Evolutionary conservation across 2,888 invertebrate species (phyloP), one percentile per base, ranked within the genome.

Genomic region (Hydrotaea diabolus): DNA sequence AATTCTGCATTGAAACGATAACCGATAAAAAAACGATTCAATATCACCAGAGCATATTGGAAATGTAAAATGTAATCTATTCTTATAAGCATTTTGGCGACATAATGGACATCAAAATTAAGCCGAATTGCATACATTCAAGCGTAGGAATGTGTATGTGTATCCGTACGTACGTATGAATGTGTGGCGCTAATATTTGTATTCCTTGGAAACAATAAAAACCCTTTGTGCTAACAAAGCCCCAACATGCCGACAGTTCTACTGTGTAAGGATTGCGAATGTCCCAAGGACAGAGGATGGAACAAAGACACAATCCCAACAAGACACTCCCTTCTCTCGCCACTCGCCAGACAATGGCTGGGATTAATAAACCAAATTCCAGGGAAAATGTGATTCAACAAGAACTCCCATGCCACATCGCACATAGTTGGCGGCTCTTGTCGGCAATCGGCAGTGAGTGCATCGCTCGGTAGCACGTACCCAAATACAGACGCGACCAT

Each of bases 291-390:
- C 69, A n/a, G n/a, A n/a, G 13, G 13, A 43, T 31, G 46, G 23
- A 17, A 66, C 43, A 69, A 46, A 69, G 69, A 46, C 43, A 69
- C 46, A 69, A 69, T 46, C 69, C 46, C 69, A 43, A 69, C 43
- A 19, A 69, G n/a, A 46, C 23, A 69, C 23, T 69, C 21, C 46
- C 23, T 69, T 46, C 46, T 17, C 21, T 43, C 66, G 15, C 17
- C 43, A 36, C 19, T 66, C 7, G 19, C 66, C 31, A 17, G 13
- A 36, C 62, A 62, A 31, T 62, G 62, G 62, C n/a, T 31, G 26
- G 69, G 69, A 69, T 69, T 69, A 69, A 69, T 69, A 69, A 69
- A 46, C 69, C 17, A 15, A 69, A 69, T 69, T 69, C 43, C 69
- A 23, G 46, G 23, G 69, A 69, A 43, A 55, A 55, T 8, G 21